These are phyloP conservation scores for Uromys caudimaculatus DNA, from an alignment of 2,797 vertebrate species.

Conservation along the genomic window DNA sequence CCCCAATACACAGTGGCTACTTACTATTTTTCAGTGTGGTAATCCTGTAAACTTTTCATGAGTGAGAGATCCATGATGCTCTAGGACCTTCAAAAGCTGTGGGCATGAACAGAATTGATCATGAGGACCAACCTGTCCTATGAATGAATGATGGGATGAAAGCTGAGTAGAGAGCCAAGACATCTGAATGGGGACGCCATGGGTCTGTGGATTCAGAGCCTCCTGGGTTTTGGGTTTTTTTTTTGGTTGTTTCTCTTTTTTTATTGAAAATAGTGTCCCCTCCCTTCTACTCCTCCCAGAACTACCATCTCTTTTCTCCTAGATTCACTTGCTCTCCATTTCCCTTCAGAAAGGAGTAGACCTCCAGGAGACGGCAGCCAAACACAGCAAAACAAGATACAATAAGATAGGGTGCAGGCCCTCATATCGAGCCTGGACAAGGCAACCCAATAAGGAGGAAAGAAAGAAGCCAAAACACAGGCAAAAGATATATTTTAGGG, in stretches of 20 bases:
- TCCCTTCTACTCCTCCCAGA: not conserved
- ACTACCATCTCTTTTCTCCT: not conserved
- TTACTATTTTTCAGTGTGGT: not conserved
- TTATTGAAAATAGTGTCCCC: not conserved
- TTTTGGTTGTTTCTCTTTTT: not conserved
- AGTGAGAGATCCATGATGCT: fast-evolving
- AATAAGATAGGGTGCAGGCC: not conserved
- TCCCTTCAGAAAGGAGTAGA: not conserved
- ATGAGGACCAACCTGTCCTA: fast-evolving
- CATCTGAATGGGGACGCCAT: not conserved
- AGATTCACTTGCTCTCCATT: not conserved
- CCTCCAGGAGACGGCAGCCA: not conserved
- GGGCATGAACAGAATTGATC: not conserved
- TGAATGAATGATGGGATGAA: fast-evolving
- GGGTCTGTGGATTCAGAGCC: not conserved
- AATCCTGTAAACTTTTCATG: not conserved
- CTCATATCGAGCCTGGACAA: not conserved
- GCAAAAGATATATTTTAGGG: not conserved
- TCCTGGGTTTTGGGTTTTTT: too few species aligned
- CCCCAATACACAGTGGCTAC: not conserved
- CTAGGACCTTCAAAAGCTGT: not conserved
- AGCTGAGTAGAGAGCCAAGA: not conserved
- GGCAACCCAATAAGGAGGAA: not conserved
- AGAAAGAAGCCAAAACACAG: not conserved
- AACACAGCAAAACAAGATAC: not conserved